Percentiles rank a stretch among this genome's conserved stretches.
phyloP scores from a whole-genome alignment of 1,140 invertebrate species.

The Sarcophaga peregrina region DNA sequence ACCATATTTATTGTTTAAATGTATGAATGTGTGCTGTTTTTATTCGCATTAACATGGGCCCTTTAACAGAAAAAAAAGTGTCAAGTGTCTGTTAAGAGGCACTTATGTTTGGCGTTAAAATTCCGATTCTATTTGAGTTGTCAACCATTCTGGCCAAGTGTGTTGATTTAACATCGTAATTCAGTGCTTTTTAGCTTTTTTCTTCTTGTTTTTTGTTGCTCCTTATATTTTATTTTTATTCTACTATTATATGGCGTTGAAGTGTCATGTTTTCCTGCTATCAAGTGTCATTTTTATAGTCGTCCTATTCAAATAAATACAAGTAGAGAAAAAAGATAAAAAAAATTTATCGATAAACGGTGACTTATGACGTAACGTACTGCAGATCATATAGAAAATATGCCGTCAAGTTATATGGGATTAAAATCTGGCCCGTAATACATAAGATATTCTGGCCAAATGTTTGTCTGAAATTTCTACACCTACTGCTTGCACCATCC shows the following conservation, averaged over 20 bases:
- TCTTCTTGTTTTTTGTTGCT: slow-evolving; percentile 8
- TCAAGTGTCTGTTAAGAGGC: slow-evolving; percentile 48
- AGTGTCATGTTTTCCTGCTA: slow-evolving; percentile 5
- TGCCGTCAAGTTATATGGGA: too few species aligned
- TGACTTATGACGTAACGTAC: too few species aligned
- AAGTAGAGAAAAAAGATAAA: too few species aligned
- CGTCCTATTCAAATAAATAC: background rate
- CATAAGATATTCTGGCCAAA: too few species aligned
- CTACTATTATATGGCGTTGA: background rate
- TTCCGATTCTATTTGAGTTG: slow-evolving; percentile 33
- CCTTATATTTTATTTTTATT: background rate
- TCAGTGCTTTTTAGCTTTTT: background rate
- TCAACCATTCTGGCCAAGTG: slow-evolving; percentile 29
- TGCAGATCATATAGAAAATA: too few species aligned
- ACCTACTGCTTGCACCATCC: too few species aligned
- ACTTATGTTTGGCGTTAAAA: slow-evolving; percentile 44
- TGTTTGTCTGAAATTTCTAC: too few species aligned
- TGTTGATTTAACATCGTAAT: slow-evolving; percentile 39
- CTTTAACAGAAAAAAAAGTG: slow-evolving; percentile 43
- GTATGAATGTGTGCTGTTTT: background rate
- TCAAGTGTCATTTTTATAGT: slow-evolving; percentile 17
- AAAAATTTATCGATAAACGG: too few species aligned
- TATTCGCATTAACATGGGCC: slow-evolving; percentile 30
- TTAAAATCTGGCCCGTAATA: too few species aligned
- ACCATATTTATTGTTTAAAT: slow-evolving; percentile 26